Percentiles rank a stretch among this genome's conserved stretches.
These are phyloP conservation scores for Apodemus agrarius DNA, from an alignment of 2,797 vertebrate species.

Conservation along the genomic window DNA sequence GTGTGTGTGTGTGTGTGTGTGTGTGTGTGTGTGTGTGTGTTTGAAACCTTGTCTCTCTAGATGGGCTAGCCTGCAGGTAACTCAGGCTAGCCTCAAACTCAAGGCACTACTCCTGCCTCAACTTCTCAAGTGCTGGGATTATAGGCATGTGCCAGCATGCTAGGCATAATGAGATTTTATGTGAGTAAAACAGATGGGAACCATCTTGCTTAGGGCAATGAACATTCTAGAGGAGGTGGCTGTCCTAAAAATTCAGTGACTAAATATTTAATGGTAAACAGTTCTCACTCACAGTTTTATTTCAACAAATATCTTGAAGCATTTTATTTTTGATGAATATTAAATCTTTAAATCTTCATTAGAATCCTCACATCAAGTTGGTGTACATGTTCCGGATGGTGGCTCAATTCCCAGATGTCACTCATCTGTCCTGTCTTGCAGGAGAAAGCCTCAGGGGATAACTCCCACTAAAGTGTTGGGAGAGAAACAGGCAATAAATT, in stretches of 20 bases:
- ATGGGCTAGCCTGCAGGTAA: too few species aligned
- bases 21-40: too few species aligned
- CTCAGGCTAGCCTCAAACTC: too few species aligned
- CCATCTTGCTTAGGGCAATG: not conserved
- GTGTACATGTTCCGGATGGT: not conserved
- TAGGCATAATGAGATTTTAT: not conserved
- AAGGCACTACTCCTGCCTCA: too few species aligned
- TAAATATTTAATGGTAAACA: not conserved
- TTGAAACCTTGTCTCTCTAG: too few species aligned
- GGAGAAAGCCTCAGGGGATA: not conserved
- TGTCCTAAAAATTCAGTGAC: not conserved
- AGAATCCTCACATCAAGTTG: not conserved
- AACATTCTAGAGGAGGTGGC: not conserved
- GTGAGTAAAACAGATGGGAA: not conserved
- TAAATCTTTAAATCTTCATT: not conserved
- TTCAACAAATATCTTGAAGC: not conserved
- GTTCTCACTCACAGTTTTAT: constrained; percentile 25
- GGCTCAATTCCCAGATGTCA: not conserved
- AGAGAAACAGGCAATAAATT: not conserved
- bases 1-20: not conserved
- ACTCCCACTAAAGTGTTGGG: not conserved
- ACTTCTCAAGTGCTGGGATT: too few species aligned
- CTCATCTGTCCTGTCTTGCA: not conserved
- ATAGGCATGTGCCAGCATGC: rapidly evolving
- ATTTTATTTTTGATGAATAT: not conserved